A percentile compares a stretch with the other conserved stretches of the same genome.
Evolutionary conservation across 2,797 vertebrate genomes (phyloP).

Genomic region (Chelon auratus): DNA sequence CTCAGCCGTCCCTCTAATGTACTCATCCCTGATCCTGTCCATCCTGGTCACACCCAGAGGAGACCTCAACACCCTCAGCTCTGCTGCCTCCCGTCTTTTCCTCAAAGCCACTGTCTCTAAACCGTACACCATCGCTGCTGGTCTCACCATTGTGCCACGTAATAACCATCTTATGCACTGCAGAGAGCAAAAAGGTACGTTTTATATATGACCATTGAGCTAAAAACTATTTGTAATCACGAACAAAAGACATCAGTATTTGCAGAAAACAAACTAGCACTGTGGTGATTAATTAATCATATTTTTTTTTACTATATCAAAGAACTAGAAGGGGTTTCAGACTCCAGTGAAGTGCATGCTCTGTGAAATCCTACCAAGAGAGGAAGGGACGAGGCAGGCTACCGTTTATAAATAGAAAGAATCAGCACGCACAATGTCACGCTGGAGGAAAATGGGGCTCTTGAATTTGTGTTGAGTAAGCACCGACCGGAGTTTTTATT

Average conservation of each 20-base stretch:
- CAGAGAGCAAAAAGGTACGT: too few species aligned
- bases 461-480: slow-evolving; percentile 73
- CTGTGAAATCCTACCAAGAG: slow-evolving; percentile 55
- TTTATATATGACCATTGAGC: too few species aligned
- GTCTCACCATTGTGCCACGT: too few species aligned
- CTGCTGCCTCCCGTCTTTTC: too few species aligned
- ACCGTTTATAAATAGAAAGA: slow-evolving; percentile 75
- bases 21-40: too few species aligned
- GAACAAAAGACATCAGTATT: not conserved
- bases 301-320: slow-evolving; percentile 30
- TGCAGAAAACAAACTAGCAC: not conserved
- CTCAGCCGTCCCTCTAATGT: too few species aligned
- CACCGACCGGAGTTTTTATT: slow-evolving; percentile 69
- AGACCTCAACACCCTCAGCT: too few species aligned
- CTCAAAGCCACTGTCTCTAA: too few species aligned
- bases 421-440: slow-evolving; percentile 70
- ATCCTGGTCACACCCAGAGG: too few species aligned
- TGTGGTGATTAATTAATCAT: slow-evolving; percentile 24
- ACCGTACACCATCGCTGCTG: too few species aligned
- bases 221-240: too few species aligned
- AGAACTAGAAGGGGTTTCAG: slow-evolving; percentile 44
- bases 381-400: slow-evolving; percentile 53
- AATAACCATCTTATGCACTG: too few species aligned
- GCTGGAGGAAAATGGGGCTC: slow-evolving; percentile 70
- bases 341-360: slow-evolving; percentile 45